Evolutionary conservation across 2,888 invertebrate genomes (phyloP).

Genomic region (Diarsia brunnea): DNA sequence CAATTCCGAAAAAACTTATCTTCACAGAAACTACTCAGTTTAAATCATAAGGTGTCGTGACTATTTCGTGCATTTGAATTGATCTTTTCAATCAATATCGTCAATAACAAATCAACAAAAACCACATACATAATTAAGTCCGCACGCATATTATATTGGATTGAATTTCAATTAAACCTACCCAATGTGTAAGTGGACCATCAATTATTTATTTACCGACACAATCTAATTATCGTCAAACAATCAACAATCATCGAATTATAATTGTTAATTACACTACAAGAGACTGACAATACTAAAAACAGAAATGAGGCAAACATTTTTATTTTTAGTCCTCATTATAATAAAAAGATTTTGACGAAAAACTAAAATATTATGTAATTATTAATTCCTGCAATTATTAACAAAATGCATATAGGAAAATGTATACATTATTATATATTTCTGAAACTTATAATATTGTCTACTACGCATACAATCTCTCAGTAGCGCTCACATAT

Average conservation of each 20-base stretch:
- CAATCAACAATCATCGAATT: neutral
- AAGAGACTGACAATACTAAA: neutral
- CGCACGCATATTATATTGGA: neutral
- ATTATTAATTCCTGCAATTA: neutral
- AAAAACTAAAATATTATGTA: neutral
- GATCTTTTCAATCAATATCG: neutral
- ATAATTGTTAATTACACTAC: neutral
- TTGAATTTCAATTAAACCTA: constrained; percentile 10
- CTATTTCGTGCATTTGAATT: neutral
- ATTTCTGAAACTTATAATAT: neutral
- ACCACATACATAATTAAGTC: neutral
- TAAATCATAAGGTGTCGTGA: neutral
- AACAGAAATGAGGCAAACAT: neutral
- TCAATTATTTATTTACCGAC: constrained; percentile 29
- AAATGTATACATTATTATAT: neutral
- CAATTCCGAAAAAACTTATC: too few species aligned
- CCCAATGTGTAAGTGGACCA: constrained; percentile 2
- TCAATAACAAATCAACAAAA: neutral
- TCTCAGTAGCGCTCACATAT: constrained; percentile 15
- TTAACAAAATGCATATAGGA: too few species aligned
- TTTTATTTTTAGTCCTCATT: too few species aligned
- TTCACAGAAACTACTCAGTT: too few species aligned
- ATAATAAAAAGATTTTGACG: neutral
- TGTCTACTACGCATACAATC: neutral
- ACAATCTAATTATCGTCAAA: constrained; percentile 8